Evolutionary conservation across 2,113 vertebrate genomes (phyloP), one percentile per base, ranked within the genome.

Genomic region (Anolis sagrei): DNA sequence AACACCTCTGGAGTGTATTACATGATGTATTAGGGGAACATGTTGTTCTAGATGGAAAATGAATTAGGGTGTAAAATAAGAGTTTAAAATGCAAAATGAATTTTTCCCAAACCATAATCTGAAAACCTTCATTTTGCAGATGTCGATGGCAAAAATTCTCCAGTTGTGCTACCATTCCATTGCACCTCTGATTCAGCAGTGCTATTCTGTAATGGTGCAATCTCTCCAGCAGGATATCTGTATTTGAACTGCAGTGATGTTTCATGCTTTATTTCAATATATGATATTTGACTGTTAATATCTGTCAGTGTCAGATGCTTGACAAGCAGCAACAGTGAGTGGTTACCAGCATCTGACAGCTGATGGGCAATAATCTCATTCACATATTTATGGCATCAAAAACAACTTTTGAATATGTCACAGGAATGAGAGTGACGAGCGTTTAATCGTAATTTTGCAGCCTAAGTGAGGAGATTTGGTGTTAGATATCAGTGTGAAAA

Each of bases 231-330:
- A 9, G 25, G 29, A 29, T 7, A 64, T 64, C 62, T 68, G 64
- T 68, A 29, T 68, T 68, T 68, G 64, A 34, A 9, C 13, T 58
- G 7, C 62, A 80, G 29, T 19, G 18, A 79, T 39, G 16, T 62
- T 48, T 80, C 36, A 80, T n/a, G 48, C 48, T 44, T 66, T 39
- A 48, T 80, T 80, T 29, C 39, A 80, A 68, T 68, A 68, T 80
- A 5, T 44, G 36, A 25, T 74, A 25, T 44, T 74, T 19, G 36
- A 74, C 21, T 10, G 72, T 80, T 44, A 27, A 1, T 79, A 36
- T 61, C 21, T 13, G 14, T 13, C 6, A 7, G 23, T 64, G 19
- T 64, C 6, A 25, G 34, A 64, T 62, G 32, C 21, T 79, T 78
- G 13, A 48, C 25, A 4, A 13, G 6, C 29, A 6, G 14, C 64